Conservation (phyloP, 1,140 invertebrate species). For the Formica exsecta region DNA sequence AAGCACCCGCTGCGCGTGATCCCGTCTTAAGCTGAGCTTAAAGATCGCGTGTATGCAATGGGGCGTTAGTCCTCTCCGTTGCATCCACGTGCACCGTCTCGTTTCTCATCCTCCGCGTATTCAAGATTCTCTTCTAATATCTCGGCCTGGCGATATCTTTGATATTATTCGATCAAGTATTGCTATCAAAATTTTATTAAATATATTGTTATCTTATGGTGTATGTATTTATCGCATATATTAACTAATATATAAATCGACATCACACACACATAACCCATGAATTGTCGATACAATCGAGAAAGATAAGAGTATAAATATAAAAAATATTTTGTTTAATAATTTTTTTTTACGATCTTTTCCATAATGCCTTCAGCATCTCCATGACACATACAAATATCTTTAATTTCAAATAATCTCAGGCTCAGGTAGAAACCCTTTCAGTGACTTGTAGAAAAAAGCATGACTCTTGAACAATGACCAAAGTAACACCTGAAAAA, state of each 20-base stretch:
- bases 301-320: too few species aligned
- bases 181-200: conserved; percentile 1
- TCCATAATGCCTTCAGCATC: neutral
- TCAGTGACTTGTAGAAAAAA: neutral
- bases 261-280: neutral
- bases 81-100: conserved; percentile 55
- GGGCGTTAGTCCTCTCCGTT: conserved; percentile 43
- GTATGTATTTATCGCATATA: neutral
- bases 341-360: neutral
- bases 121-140: neutral
- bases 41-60: conserved; percentile 48
- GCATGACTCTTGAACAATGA: neutral
- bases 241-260: neutral
- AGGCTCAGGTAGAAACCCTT: neutral
- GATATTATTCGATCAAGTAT: neutral
- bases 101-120: neutral
- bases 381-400: neutral
- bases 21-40: conserved; percentile 75
- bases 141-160: neutral
- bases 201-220: neutral
- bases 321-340: neutral
- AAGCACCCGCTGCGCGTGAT: conserved; percentile 77
- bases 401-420: neutral
- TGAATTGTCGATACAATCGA: neutral
- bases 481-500: neutral